A percentile compares a stretch with the other conserved stretches of the same genome.
Conservation (phyloP, 1,140 invertebrate species). For the Drosophila serrata region DNA sequence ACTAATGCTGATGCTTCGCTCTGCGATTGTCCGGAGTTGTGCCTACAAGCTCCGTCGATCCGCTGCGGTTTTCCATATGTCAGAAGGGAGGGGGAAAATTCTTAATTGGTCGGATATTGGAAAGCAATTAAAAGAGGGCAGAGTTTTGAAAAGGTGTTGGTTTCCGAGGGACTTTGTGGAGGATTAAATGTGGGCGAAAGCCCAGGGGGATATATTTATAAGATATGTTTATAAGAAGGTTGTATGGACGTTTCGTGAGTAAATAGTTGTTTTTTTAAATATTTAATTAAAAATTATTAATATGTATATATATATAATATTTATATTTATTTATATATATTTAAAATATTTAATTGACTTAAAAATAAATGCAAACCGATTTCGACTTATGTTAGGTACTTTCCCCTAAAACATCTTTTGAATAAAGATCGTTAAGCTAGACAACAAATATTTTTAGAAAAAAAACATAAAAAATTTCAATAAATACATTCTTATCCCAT, state of each 20-base stretch:
- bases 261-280: neutral
- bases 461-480: neutral
- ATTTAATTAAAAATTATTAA: too few species aligned
- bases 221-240: too few species aligned
- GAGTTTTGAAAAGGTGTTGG: conserved; percentile 10
- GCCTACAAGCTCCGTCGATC: conserved; percentile 13
- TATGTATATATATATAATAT: neutral
- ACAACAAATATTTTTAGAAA: neutral
- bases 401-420: neutral
- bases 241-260: too few species aligned
- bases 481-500: neutral
- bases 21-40: conserved; percentile 38
- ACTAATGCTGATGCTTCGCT: conserved; percentile 70
- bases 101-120: conserved; percentile 55
- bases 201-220: neutral
- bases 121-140: conserved; percentile 18
- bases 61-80: conserved; percentile 57
- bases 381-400: neutral
- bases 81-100: conserved; percentile 4
- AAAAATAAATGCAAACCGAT: neutral
- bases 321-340: neutral
- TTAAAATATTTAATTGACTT: neutral
- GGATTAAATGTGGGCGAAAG: too few species aligned
- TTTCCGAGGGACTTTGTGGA: neutral
- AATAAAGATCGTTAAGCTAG: neutral